Conservation (phyloP, 2,797 vertebrate genomes). For the Okamejei kenojei region DNA sequence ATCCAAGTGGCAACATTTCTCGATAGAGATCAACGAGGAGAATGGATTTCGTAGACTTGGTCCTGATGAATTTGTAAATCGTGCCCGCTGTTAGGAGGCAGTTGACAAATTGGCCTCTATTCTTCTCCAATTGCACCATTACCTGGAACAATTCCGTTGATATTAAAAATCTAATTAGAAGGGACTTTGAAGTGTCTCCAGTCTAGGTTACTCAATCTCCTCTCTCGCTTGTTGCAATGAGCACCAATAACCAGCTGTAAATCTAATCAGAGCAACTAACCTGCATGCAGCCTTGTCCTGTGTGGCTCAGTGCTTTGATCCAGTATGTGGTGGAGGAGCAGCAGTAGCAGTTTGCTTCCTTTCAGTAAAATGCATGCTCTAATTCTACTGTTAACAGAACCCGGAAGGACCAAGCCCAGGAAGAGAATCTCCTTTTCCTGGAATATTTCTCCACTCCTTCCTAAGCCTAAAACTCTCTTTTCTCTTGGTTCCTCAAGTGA, state of each 20-base stretch:
- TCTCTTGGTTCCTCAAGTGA: conserved; percentile 81
- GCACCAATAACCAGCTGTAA: background rate
- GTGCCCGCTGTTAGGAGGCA: background rate
- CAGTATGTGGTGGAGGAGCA: background rate
- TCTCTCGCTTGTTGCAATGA: background rate
- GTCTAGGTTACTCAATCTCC: background rate
- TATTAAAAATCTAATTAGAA: background rate
- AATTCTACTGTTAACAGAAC: conserved; percentile 63
- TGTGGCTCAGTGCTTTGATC: background rate
- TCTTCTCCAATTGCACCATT: background rate
- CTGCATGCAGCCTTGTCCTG: background rate
- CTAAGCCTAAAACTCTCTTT: conserved; percentile 81
- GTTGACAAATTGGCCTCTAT: too few relatives aligned
- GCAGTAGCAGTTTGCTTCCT: background rate
- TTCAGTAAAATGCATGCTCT: conserved; percentile 48
- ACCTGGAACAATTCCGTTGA: background rate
- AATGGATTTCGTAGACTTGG: background rate
- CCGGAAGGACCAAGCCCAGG: conserved; percentile 63
- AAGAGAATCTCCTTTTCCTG: conserved; percentile 82
- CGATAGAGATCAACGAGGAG: background rate
- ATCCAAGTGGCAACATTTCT: background rate
- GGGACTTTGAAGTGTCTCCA: background rate
- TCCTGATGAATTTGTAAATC: background rate
- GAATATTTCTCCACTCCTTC: conserved; percentile 80
- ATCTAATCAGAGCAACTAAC: background rate